Evolutionary conservation across 2,888 invertebrate species (phyloP), one percentile per base, ranked within the genome.

Genomic region (Smittia aterrima): DNA sequence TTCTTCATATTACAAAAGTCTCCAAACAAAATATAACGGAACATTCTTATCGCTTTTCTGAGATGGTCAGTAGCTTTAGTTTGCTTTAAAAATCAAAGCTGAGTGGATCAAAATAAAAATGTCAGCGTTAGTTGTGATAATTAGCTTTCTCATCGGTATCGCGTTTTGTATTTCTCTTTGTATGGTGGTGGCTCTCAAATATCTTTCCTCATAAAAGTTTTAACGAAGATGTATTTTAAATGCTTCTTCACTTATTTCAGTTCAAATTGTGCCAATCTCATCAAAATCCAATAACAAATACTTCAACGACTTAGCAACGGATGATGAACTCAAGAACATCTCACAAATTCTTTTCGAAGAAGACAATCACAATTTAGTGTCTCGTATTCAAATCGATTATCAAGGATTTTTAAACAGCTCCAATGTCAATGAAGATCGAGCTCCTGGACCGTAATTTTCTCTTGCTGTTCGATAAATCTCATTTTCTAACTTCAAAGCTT

Each of bases 361-460:
- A 25, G 53, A 53, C 18, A 20, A 27, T 1, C 22, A 25, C 0
- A 54, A 70, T 13, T 24, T 70, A 25, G 11, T 70, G 18, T 32
- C 70, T 16, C n/a, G 16, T 9, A 1, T 70, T 11, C 3, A 9
- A 13, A 4, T 70, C 24, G 41, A 70, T 20, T 27, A 18, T 13
- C 70, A 70, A 32, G 70, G 70, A n/a, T 25, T 16, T 53, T n/a
- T 27, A 22, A 27, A 40, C 11, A 20, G 9, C 9, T n/a, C 16
- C 1, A 72, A 72, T n/a, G 13, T 32, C 6, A 62, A 16, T n/a
- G 72, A 62, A 13, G 93, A 94, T 80, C 88, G 89, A 81, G 92
- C 93, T 7, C 88, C 92, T 24, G 82, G 85, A 77, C 90, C 91
- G 93, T 93, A 86, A 88, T 90, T n/a, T n/a, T n/a, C n/a, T n/a